Conservation (phyloP, 2,797 vertebrate species). For the Micrastur ruficollis region DNA sequence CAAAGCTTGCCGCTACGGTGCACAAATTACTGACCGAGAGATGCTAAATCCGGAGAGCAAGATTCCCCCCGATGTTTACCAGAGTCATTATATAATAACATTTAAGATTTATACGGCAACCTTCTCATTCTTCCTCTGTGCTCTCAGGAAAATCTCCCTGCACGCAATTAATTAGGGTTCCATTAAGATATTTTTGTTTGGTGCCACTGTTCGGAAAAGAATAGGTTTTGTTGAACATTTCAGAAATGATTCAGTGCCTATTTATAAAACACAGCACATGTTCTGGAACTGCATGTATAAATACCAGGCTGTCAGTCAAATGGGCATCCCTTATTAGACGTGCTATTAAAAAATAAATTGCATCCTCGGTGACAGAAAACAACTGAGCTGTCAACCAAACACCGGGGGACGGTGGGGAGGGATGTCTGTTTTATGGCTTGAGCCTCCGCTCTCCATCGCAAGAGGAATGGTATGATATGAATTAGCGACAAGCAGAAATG, state of each 20-base stretch:
- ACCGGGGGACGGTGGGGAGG: neutral
- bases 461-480: neutral
- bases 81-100: slow-evolving; percentile 1
- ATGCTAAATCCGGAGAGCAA: neutral
- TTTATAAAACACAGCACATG: slow-evolving; percentile 36
- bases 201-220: neutral
- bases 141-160: slow-evolving; percentile 23
- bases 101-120: neutral
- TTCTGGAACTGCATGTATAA: slow-evolving; percentile 21
- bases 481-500: neutral
- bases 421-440: neutral
- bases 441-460: neutral
- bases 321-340: slow-evolving; percentile 49
- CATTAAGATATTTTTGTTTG: slow-evolving; percentile 60
- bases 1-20: fast-evolving
- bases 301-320: slow-evolving; percentile 64
- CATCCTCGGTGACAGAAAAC: slow-evolving; percentile 61
- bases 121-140: neutral
- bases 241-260: slow-evolving; percentile 26
- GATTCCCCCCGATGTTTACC: neutral
- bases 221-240: slow-evolving; percentile 8
- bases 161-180: slow-evolving; percentile 20
- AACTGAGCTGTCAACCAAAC: slow-evolving; percentile 48
- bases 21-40: neutral
- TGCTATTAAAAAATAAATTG: slow-evolving; percentile 54